Percentiles rank a stretch among this genome's conserved stretches.
Evolutionary conservation across 2,888 invertebrate species (phyloP).

Genomic region (Nephrotoma flavescens): DNA sequence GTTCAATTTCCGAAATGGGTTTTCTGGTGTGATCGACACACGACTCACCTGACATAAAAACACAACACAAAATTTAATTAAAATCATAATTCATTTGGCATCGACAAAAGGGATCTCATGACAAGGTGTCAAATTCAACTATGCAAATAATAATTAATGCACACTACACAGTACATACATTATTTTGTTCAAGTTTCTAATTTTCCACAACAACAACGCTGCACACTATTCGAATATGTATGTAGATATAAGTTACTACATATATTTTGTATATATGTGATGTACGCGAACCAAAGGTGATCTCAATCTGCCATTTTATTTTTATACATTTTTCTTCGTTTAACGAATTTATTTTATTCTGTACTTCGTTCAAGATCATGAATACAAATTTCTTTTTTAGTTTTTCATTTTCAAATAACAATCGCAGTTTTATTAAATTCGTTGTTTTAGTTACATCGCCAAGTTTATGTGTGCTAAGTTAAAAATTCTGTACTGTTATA

Average conservation of each 20-base stretch:
- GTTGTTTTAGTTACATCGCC: not conserved
- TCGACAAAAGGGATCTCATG: not conserved
- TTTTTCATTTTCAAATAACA: not conserved
- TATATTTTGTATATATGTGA: not conserved
- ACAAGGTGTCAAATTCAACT: not conserved
- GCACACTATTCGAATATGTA: not conserved
- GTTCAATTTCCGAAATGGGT: too few relatives aligned
- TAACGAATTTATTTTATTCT: not conserved
- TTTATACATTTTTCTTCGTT: not conserved
- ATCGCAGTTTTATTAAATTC: not conserved
- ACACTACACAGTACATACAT: not conserved
- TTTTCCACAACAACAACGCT: not conserved
- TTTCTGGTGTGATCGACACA: too few relatives aligned
- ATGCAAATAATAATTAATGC: not conserved
- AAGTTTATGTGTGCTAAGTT: not conserved
- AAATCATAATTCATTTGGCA: too few relatives aligned
- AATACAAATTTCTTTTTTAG: not conserved
- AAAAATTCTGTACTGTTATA: not conserved
- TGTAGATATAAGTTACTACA: too few relatives aligned
- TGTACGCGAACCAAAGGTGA: not conserved
- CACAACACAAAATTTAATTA: too few relatives aligned
- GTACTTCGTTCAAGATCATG: not conserved
- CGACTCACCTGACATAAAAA: too few relatives aligned
- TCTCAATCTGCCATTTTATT: not conserved
- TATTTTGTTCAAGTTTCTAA: not conserved